Conservation (phyloP, 2,797 vertebrate species). For the Etheostoma perlongum region DNA sequence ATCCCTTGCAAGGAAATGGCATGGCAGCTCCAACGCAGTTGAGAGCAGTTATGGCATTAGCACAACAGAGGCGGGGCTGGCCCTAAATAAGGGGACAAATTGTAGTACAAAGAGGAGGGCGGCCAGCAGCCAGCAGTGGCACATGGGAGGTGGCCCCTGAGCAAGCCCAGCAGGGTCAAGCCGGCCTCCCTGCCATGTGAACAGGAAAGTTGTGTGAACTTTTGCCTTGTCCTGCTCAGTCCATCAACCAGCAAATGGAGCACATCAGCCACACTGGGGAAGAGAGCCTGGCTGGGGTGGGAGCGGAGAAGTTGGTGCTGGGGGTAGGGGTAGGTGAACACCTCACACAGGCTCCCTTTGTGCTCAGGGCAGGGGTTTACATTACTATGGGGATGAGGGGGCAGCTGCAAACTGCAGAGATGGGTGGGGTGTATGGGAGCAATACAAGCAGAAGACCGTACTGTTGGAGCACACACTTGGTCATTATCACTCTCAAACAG, state of each 20-base stretch:
- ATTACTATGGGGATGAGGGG: conserved; percentile 77
- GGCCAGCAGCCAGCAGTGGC: conserved; percentile 61
- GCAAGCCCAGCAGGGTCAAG: conserved; percentile 85
- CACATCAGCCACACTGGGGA: conserved; percentile 86
- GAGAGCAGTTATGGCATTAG: conserved; percentile 70
- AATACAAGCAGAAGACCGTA: conserved; percentile 67
- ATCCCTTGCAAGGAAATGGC: conserved; percentile 65
- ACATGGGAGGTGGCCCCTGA: conserved; percentile 75
- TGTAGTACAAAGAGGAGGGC: conserved; percentile 61
- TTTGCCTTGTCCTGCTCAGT: conserved; percentile 90
- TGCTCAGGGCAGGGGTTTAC: conserved; percentile 87
- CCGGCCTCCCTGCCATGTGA: conserved; percentile 85
- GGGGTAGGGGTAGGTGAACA: conserved; percentile 68
- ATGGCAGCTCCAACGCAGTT: conserved; percentile 56
- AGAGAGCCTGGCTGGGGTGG: conserved; percentile 50
- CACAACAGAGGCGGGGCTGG: conserved; percentile 70
- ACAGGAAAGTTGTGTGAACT: conserved; percentile 98
- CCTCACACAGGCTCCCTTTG: conserved; percentile 91
- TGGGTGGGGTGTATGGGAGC: conserved; percentile 46
- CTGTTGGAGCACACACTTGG: conserved; percentile 87
- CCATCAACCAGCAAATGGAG: conserved; percentile 97
- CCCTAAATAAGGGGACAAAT: conserved; percentile 79
- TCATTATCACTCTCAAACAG: conserved; percentile 90
- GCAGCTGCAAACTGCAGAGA: conserved; percentile 61
- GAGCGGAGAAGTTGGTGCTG: conserved; percentile 45